A percentile compares a stretch with the other conserved stretches of the same genome.
phyloP scores from a whole-genome alignment of 2,113 vertebrate genomes.

The western clawed frog (Xenopus tropicalis) region UCB_Xtro_10.0 CM004443.2:63042001-63042500 shows the following conservation, averaged over 20 bases:
- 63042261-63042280: no score
- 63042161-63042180: slow-evolving; percentile 98
- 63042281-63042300: no score
- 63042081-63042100: slow-evolving; percentile 88
- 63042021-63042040: slow-evolving; percentile 71
- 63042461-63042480: no score
- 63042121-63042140: slow-evolving; percentile 98
- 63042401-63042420: no score
- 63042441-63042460: no score
- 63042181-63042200: slow-evolving; percentile 79
- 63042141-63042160: slow-evolving; percentile 90
- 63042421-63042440: no score
- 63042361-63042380: no score
- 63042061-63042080: slow-evolving; percentile 77
- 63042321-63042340: no score
- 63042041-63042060: slow-evolving; percentile 72
- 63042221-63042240: background rate
- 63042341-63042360: no score
- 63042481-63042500: no score
- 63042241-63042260: background rate
- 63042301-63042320: no score
- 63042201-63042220: background rate
- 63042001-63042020: slow-evolving; percentile 80
- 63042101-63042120: slow-evolving; percentile 84
- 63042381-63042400: no score